Evolutionary conservation across 2,113 vertebrate genomes (phyloP), one percentile per base, ranked within the genome.

Genomic region (Myocastor coypus): DNA sequence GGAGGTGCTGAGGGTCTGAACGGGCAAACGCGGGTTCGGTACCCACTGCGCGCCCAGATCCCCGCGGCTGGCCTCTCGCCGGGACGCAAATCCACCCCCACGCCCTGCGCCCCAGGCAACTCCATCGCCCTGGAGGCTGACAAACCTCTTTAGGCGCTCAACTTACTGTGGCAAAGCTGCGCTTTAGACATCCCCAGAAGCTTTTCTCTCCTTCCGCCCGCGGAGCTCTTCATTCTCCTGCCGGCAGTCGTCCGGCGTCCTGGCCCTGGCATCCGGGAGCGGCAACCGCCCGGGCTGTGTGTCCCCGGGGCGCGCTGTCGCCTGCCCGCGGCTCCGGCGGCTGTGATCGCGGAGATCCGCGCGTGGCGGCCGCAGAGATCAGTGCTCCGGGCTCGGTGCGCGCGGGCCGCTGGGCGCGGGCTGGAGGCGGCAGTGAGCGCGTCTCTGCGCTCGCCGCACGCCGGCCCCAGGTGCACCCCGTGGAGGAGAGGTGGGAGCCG

Each of bases 221-320:
- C 97, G 63, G 96, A 97, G 95, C 97, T 95, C 97, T 97, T 98
- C 98, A 98, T 98, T 97, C 97, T 97, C 91, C 95, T 83, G 97
- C 97, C 14, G 87, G 88, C 87, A 26, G 96, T 32, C 19, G 88
- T 89, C 93, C 89, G 50, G 95, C 96, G 88, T 89, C 96, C 96
- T 2, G 97, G 96, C 69, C 96, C 97, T 7, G 97, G 97, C 97
- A 98, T 98, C 96, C 46, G 40, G 83, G 66, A 83, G 86, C 78
- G 57, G 89, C 94, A 19, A 90, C 93, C 92, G 61, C 97, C 95
- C 24, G 64, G 94, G 83, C 96, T 89, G 95, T 14, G 40, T 1
- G 87, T n/a, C 73, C 83, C 12, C 10, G 66, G 71, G 77, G 82
- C 32, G 28, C 92, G 13, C 64, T 7, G 83, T n/a, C 77, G 71